A percentile compares a stretch with the other conserved stretches of the same genome.
Evolutionary conservation across 2,888 invertebrate genomes (phyloP).

Genomic region (Macrophya annulata): DNA sequence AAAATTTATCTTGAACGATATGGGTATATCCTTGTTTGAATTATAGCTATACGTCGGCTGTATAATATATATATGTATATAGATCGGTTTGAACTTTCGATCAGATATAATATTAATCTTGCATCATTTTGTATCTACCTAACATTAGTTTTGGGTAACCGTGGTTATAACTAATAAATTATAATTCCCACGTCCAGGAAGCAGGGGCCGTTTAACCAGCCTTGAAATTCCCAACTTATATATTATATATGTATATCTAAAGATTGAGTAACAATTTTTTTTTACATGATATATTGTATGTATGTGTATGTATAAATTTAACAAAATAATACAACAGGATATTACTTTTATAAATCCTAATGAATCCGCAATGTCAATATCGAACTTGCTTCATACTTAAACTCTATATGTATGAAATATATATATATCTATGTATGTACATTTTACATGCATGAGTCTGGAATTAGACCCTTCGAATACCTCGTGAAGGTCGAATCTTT

Average conservation of each 20-base stretch:
- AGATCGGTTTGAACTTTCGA: neutral
- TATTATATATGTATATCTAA: neutral
- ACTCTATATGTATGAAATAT: neutral
- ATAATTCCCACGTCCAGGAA: conserved; percentile 2
- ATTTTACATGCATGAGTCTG: neutral
- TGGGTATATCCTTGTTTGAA: neutral
- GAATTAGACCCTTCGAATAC: conserved; percentile 44
- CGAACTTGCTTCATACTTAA: neutral
- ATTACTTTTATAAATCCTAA: neutral
- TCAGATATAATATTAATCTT: neutral
- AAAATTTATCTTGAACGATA: neutral
- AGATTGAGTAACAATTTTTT: neutral
- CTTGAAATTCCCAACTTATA: neutral
- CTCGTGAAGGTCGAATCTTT: conserved; percentile 14
- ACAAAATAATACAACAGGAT: conserved; percentile 3
- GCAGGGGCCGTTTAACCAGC: neutral
- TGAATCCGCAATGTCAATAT: neutral
- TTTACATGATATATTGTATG: neutral
- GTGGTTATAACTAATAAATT: neutral
- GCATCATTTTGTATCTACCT: neutral
- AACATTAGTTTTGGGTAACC: conserved; percentile 5
- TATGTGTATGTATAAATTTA: neutral
- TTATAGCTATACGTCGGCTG: neutral
- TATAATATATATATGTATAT: neutral
- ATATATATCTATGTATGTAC: too few species aligned